Percentiles rank a stretch among this genome's conserved stretches.
Evolutionary conservation across 2,113 vertebrate species (phyloP).

Genomic region (Sterrhoptilus dennistouni): DNA sequence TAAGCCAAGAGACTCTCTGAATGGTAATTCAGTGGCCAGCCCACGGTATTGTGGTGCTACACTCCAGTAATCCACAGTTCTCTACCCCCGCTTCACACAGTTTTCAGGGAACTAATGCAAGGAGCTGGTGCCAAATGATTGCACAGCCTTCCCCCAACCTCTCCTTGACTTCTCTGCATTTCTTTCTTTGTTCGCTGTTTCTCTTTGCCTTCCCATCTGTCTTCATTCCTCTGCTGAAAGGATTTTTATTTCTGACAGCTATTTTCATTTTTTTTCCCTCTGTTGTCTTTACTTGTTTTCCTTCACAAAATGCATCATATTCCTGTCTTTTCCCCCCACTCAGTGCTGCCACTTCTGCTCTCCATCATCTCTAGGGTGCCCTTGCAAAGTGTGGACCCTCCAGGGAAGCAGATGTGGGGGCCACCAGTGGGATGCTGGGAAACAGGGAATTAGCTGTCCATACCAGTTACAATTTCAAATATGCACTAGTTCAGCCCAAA

Average conservation of each 20-base stretch:
- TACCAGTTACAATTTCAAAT: background rate
- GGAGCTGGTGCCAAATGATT: constrained; percentile 11
- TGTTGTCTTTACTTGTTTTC: background rate
- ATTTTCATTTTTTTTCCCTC: background rate
- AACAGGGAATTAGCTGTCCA: background rate
- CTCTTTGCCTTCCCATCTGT: background rate
- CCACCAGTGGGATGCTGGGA: background rate
- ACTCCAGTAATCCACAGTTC: background rate
- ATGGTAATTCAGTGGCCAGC: constrained; percentile 58
- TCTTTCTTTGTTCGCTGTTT: constrained; percentile 7
- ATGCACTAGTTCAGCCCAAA: background rate
- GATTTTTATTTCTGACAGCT: constrained; percentile 1
- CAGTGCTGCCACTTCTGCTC: background rate
- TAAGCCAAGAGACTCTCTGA: constrained; percentile 43
- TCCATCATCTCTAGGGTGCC: background rate
- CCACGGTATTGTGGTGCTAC: constrained; percentile 54
- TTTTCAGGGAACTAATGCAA: constrained; percentile 39
- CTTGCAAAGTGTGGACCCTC: background rate
- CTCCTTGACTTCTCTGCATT: background rate
- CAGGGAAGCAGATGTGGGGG: background rate
- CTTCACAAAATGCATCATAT: background rate
- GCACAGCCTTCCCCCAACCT: constrained; percentile 12
- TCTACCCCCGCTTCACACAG: constrained; percentile 28
- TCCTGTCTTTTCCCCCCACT: background rate
- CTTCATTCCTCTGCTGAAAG: background rate